phyloP scores from a whole-genome alignment of 2,113 vertebrate genomes.

The Malurus cyaneus region DNA sequence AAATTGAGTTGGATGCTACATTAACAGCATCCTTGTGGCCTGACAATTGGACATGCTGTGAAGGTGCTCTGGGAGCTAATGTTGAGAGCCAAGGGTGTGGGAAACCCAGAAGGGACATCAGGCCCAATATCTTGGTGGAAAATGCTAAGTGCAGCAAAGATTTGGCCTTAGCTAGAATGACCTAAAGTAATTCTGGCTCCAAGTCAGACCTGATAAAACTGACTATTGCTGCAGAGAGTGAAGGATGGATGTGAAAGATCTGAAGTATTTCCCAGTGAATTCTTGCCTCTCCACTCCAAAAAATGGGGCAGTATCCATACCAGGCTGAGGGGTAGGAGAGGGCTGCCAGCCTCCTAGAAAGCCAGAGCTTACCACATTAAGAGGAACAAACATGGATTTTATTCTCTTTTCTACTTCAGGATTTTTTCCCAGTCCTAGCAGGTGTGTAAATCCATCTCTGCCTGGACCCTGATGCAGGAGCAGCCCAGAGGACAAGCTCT shows the following conservation, averaged over 20 bases:
- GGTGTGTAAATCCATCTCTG: neutral
- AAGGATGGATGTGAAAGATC: neutral
- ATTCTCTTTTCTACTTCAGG: neutral
- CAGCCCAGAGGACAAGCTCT: neutral
- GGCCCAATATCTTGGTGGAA: neutral
- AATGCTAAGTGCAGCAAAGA: neutral
- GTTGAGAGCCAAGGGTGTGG: neutral
- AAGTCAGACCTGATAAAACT: neutral
- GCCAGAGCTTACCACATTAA: neutral
- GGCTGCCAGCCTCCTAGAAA: neutral
- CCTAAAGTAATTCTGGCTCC: neutral
- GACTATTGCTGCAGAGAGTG: neutral
- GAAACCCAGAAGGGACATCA: neutral
- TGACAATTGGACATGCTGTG: neutral
- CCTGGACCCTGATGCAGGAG: neutral
- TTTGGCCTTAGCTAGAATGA: neutral
- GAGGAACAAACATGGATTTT: neutral
- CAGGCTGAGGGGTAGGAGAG: neutral
- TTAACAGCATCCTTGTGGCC: neutral
- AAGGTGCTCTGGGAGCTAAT: neutral
- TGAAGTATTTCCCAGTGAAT: neutral
- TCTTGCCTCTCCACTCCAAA: neutral
- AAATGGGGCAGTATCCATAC: neutral
- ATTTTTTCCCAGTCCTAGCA: neutral
- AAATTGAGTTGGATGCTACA: neutral